Conservation (phyloP, 2,888 invertebrate genomes). For the Tipula unca region DNA sequence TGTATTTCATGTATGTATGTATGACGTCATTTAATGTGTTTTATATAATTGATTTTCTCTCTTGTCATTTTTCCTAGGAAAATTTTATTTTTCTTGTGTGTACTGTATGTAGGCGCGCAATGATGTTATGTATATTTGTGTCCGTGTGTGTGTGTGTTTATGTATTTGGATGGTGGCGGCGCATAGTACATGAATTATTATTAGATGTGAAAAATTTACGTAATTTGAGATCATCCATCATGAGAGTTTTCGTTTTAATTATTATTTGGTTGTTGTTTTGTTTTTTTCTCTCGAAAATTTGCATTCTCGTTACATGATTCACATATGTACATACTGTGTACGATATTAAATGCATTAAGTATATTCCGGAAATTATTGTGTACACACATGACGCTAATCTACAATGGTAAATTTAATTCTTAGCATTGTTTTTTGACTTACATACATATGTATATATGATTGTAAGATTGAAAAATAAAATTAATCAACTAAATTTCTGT, state of each 20-base stretch:
- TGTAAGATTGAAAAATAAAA: background rate
- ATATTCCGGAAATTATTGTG: background rate
- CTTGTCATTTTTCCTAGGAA: conserved; percentile 4
- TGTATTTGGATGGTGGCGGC: background rate
- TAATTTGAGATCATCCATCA: conserved; percentile 8
- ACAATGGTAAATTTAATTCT: background rate
- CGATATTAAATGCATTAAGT: background rate
- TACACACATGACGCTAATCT: background rate
- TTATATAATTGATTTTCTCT: background rate
- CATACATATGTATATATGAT: too few species aligned
- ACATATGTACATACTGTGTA: background rate
- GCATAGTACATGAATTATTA: conserved; percentile 2
- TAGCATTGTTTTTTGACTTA: too few species aligned
- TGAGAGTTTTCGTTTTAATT: background rate
- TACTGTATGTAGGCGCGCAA: background rate
- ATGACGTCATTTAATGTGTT: background rate
- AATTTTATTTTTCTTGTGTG: background rate
- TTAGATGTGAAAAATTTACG: conserved; percentile 8
- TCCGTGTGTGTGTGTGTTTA: background rate
- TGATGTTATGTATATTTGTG: background rate
- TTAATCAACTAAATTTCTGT: background rate
- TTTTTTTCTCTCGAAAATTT: background rate
- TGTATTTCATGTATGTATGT: background rate
- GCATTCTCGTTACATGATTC: background rate
- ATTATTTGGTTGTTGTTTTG: background rate